Base-by-base conservation (phyloP, 2,797 vertebrate genomes). In the Phylloscopus collybita region DNA sequence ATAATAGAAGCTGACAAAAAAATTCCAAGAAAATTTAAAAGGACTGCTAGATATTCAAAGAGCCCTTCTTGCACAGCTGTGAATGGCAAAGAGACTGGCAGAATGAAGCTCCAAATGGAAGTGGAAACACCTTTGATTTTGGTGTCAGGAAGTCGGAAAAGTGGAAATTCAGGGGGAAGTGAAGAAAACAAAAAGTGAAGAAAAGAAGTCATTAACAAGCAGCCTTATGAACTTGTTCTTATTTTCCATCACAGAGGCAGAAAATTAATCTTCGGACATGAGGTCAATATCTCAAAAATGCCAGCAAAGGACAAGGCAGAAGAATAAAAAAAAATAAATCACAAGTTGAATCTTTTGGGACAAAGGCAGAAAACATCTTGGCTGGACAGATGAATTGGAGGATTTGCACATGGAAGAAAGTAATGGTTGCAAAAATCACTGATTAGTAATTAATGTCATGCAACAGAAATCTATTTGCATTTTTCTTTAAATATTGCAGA, bases 301-400 rank as follows among this genome's bases (percentile, higher is more conserved):
- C 89, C 92, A 97, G 93, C 87, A 86, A 93, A 91, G 44, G 51
- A 75, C 38, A 80, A 88, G 49, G 44, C 57, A 67, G 14, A 23
- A 57, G 62, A 71, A 80, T 26, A 15, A 47, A 20, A 47, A 70
- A 70, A 80, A 57, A 36, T 23, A 94, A 71, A 90, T 30, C 79
- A 90, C 40, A 82, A 54, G 73, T 45, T 40, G 67, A 89, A 89
- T 90, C 62, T 80, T 91, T 75, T 93, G 87, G 92, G 92, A 96
- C 91, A 96, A 96, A 97, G 95, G 94, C 96, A 97, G 94, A 94
- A 96, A 96, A 95, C 66, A 40, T 69, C 69, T 80, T 71, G 45
- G 16, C 47, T 94, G 69, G 54, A 87, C 36, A 54, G 65, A 69
- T 57, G 75, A 69, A 94, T 42, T 86, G 17, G 44, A 82, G 44